A percentile compares a stretch with the other conserved stretches of the same genome.
Evolutionary conservation across 2,797 vertebrate species (phyloP).

Genomic region (Nannoperca obscura): DNA sequence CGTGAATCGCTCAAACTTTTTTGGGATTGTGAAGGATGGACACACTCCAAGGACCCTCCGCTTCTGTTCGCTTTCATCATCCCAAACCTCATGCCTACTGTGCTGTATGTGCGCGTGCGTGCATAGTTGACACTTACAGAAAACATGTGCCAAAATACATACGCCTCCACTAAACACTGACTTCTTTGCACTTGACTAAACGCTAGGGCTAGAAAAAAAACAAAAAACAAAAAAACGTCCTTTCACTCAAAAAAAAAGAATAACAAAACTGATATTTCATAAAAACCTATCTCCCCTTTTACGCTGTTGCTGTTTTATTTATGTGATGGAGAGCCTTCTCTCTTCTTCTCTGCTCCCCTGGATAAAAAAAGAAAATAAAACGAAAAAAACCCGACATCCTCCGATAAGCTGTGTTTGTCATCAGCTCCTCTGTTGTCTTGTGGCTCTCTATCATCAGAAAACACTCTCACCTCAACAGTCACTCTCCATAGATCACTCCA

Average conservation of each 20-base stretch:
- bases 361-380: constrained; percentile 25
- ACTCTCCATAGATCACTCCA: constrained; percentile 47
- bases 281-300: constrained; percentile 48
- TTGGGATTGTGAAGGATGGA: constrained; percentile 53
- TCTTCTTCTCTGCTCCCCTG: constrained; percentile 51
- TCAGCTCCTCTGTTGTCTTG: constrained; percentile 48
- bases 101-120: constrained; percentile 66
- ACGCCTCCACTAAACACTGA: constrained; percentile 67
- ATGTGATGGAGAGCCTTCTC: constrained; percentile 56
- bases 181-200: constrained; percentile 79
- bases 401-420: constrained; percentile 66
- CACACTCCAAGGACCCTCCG: constrained; percentile 49
- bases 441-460: constrained; percentile 67
- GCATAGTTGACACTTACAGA: constrained; percentile 67
- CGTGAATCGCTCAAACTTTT: constrained; percentile 40
- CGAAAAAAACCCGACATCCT: constrained; percentile 21
- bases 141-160: constrained; percentile 81
- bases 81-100: constrained; percentile 70
- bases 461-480: constrained; percentile 51
- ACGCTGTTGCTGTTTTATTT: constrained; percentile 70
- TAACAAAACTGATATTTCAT: constrained; percentile 57
- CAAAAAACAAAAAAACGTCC: constrained; percentile 39
- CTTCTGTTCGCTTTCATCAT: constrained; percentile 63
- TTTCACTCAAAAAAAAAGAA: constrained; percentile 56
- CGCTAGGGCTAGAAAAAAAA: constrained; percentile 75